Evolutionary conservation across 2,797 vertebrate genomes (phyloP).

Genomic region (Coregonus sp.): DNA sequence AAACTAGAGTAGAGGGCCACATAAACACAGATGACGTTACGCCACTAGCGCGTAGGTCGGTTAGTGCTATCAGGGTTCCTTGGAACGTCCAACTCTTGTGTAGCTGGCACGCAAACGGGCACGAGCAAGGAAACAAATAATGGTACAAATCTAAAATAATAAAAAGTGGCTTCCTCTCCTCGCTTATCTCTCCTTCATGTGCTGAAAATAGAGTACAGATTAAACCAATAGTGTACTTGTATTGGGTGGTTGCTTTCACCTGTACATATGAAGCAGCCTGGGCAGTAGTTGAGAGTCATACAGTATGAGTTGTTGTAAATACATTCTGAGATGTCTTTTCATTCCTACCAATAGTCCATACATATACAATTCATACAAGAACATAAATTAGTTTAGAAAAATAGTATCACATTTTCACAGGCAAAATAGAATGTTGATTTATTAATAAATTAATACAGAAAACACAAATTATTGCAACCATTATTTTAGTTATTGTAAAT

Average conservation of each 20-base stretch:
- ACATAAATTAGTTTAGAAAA: background rate
- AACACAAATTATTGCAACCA: background rate
- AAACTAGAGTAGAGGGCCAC: slow-evolving; percentile 28
- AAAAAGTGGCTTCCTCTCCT: background rate
- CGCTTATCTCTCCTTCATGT: background rate
- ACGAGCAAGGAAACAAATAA: background rate
- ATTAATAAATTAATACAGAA: background rate
- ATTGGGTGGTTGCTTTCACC: background rate
- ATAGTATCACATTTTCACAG: background rate
- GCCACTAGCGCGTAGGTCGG: background rate
- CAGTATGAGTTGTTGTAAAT: background rate
- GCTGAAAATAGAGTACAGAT: background rate
- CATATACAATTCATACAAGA: background rate
- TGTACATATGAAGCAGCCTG: background rate
- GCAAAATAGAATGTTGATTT: background rate
- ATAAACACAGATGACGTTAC: slow-evolving; percentile 51
- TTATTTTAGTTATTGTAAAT: background rate
- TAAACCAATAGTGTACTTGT: background rate
- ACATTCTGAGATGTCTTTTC: background rate
- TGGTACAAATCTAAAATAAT: no score
- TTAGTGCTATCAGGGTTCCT: background rate
- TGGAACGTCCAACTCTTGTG: background rate
- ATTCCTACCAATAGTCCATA: background rate
- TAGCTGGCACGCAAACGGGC: background rate
- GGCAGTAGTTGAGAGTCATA: background rate